Evolutionary conservation across 2,113 vertebrate genomes (phyloP).

Genomic region (Psittacula cyanocephala): DNA sequence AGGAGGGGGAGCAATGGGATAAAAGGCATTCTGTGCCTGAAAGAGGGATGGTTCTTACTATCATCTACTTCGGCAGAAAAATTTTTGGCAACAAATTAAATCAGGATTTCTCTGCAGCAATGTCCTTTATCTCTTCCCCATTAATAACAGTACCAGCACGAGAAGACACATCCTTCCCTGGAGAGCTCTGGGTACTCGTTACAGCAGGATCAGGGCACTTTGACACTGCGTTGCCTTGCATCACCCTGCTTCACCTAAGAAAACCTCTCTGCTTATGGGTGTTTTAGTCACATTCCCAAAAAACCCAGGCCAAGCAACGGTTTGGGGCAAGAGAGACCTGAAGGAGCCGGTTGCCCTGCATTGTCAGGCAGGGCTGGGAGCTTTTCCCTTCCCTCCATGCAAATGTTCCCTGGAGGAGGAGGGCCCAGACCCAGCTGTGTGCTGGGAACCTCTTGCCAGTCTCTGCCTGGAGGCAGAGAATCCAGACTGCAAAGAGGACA

Average conservation of each 20-base stretch:
- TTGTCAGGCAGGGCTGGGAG: not conserved
- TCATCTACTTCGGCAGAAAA: not conserved
- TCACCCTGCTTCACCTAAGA: not conserved
- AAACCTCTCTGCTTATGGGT: not conserved
- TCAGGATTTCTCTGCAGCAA: not conserved
- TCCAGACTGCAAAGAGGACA: not conserved
- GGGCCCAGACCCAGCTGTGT: not conserved
- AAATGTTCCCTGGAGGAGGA: not conserved
- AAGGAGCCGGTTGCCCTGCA: not conserved
- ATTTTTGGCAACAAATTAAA: not conserved
- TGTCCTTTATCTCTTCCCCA: not conserved
- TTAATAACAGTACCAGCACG: not conserved
- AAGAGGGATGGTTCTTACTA: not conserved
- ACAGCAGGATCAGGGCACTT: not conserved
- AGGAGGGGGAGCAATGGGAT: not conserved
- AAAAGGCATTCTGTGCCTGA: not conserved
- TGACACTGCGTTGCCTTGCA: accelerated
- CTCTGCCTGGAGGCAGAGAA: not conserved
- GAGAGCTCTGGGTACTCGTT: not conserved
- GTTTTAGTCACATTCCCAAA: not conserved
- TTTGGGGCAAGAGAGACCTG: not conserved
- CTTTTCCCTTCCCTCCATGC: not conserved
- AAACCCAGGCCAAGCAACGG: not conserved
- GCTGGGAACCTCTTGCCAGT: not conserved
- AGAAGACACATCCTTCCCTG: not conserved